Base-by-base conservation (phyloP, 2,888 invertebrate species). In the Protodeltote pygarga region DNA sequence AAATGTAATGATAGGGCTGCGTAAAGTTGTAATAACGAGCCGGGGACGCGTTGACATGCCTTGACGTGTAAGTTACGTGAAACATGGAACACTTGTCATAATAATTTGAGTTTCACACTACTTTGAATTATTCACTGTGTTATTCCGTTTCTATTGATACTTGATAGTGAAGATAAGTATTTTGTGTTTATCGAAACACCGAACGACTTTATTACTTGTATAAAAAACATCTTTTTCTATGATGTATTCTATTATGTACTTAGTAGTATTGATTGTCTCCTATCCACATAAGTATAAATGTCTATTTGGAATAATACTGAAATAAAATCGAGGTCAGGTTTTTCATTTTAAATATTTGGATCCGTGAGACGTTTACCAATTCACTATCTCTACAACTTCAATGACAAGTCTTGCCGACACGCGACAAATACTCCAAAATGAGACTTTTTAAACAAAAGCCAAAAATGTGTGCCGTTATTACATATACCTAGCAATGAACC, bases 51-150 rank as follows among this genome's bases (percentile, higher is more conserved):
- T 63, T 71, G 68, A 74, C 74, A 74, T n/a, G n/a, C n/a, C 74
- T 55, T 53, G 38, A 53, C 49, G 51, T n/a, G n/a, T 51, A 66
- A 71, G 54, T 78, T 73, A 58, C 59, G 63, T 70, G 65, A 65
- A 71, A 70, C 65, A 66, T 69, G 65, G 67, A 72, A 72, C 67
- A 73, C 57, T 73, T 75, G 75, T 78, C 75, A 76, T 68, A 75
- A 73, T 75, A 74, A 71, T 73, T 73, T 65, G 60, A 76, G 72
- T 75, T 75, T 73, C 65, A 73, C 73, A 71, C 68, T 66, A 62
- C 42, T 71, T 67, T 59, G 65, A 67, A 71, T 66, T 53, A 57
- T 49, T 66, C 28, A 66, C 46, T 42, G 19, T 67, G 28, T 77
- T 75, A 75, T 76, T 73, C 72, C 44, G 33, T 65, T 62, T 27